Evolutionary conservation across 2,113 vertebrate species (phyloP).

Genomic region (Ranitomeya variabilis): DNA sequence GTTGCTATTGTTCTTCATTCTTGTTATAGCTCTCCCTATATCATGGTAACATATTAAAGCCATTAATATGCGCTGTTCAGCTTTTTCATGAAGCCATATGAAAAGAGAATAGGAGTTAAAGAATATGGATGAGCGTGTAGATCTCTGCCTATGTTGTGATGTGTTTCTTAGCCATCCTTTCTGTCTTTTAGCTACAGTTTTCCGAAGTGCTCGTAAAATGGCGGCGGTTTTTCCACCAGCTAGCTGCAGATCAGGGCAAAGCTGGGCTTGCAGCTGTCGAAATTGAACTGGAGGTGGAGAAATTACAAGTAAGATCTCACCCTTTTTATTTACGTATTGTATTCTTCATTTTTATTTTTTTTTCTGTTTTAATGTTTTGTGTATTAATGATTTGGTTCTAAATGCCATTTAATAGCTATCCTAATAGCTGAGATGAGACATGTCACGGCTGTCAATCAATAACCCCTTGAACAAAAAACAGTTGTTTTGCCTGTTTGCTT

Average conservation of each 20-base stretch:
- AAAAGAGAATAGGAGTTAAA: neutral
- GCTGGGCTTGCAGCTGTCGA: constrained; percentile 71
- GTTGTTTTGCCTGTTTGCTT: constrained; percentile 1
- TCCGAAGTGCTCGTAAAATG: constrained; percentile 90
- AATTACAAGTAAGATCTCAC: constrained; percentile 78
- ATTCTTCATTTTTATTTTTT: too few relatives aligned
- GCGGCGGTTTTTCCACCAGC: constrained; percentile 82
- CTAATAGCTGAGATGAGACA: neutral
- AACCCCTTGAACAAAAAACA: too few relatives aligned
- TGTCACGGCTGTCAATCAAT: neutral
- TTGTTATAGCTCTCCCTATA: neutral
- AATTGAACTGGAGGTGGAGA: constrained; percentile 78
- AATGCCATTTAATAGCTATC: neutral
- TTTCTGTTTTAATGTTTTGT: neutral
- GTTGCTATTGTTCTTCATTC: constrained; percentile 12
- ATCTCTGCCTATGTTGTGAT: neutral
- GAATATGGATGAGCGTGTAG: neutral
- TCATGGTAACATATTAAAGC: constrained; percentile 48
- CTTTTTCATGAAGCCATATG: neutral
- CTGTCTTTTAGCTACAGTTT: constrained; percentile 77
- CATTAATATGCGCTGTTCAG: constrained; percentile 21
- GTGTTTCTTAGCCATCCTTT: neutral
- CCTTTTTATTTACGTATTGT: neutral
- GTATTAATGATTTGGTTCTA: neutral
- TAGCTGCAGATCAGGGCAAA: constrained; percentile 81